These are phyloP conservation scores for Paedocypris sp. DNA, from an alignment of 2,113 vertebrate species.

Conservation along the genomic window DNA sequence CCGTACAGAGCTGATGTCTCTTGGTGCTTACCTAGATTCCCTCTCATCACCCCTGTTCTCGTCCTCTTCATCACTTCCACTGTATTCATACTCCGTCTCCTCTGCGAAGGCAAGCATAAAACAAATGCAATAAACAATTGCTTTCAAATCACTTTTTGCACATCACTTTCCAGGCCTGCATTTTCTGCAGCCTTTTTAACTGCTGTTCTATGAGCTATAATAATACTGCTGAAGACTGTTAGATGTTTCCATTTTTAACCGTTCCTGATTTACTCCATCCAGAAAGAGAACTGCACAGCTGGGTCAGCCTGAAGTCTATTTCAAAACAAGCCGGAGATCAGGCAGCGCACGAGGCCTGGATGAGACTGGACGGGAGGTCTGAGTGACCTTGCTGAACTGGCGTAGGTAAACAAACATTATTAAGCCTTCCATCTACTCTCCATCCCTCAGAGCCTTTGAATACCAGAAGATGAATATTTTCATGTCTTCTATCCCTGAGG, in stretches of 20 bases:
- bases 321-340: background rate
- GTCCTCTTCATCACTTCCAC: conserved; percentile 84
- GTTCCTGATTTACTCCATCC: background rate
- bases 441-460: background rate
- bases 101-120: conserved; percentile 49
- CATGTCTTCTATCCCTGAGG: background rate
- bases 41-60: conserved; percentile 80
- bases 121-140: background rate
- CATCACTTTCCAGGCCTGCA: background rate
- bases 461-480: background rate
- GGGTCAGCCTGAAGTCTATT: background rate
- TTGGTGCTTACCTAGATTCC: conserved; percentile 78
- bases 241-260: background rate
- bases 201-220: background rate
- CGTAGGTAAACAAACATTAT: background rate
- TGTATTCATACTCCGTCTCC: conserved; percentile 87
- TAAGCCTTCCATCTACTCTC: background rate
- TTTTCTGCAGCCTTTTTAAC: background rate
- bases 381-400: background rate
- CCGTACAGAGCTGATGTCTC: too few relatives aligned
- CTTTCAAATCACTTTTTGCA: background rate
- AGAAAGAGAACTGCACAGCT: background rate
- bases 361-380: background rate
- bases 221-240: background rate
- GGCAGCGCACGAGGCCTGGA: background rate